These are phyloP conservation scores for Cephalopterus ornatus DNA, from an alignment of 2,113 vertebrate species.

Conservation along the genomic window DNA sequence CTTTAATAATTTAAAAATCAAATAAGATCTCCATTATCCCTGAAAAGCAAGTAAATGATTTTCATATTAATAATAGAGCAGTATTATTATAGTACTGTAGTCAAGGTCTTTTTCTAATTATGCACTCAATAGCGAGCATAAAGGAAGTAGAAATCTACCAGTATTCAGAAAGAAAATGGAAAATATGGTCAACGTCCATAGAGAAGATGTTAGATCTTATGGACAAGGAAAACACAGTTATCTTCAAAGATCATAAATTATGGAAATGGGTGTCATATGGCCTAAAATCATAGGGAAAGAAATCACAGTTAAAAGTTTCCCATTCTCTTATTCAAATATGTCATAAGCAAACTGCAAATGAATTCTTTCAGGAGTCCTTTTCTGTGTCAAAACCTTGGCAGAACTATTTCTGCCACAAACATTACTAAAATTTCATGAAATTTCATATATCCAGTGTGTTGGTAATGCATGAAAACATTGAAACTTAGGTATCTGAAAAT, in stretches of 20 bases:
- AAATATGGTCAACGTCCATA: not conserved
- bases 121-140: not conserved
- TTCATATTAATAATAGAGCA: constrained; percentile 4
- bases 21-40: not conserved
- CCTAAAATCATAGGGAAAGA: not conserved
- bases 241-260: not conserved
- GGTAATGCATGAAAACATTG: not conserved
- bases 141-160: not conserved
- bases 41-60: not conserved
- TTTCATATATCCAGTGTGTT: not conserved
- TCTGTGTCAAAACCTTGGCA: not conserved
- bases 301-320: not conserved
- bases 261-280: not conserved
- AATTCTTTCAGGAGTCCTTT: not conserved
- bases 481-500: not conserved
- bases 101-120: constrained; percentile 2
- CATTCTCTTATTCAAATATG: not conserved
- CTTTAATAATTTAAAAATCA: constrained; percentile 13
- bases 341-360: not conserved
- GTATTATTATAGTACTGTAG: not conserved
- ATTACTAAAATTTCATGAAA: not conserved
- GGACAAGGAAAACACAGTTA: not conserved
- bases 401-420: not conserved
- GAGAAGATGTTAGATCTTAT: not conserved
- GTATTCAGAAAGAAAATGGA: not conserved